Evolutionary conservation across 2,797 vertebrate species (phyloP).

Genomic region (Diplodus sargus): DNA sequence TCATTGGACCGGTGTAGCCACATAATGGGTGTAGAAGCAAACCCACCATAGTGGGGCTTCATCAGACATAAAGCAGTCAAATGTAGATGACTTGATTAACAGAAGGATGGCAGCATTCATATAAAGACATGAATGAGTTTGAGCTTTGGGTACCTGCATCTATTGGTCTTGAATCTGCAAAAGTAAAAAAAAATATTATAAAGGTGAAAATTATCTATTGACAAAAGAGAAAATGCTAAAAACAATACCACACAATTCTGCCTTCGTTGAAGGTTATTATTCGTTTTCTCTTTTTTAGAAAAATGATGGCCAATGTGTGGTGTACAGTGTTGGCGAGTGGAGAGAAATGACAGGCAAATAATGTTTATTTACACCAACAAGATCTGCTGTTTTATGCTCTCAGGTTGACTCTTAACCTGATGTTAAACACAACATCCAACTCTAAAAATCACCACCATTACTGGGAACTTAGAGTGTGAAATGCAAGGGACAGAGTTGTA

Average conservation of each 20-base stretch:
- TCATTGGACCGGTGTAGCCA: too few relatives aligned
- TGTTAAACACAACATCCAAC: neutral
- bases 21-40: neutral
- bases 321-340: too few relatives aligned
- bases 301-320: neutral
- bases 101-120: neutral
- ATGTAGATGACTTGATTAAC: neutral
- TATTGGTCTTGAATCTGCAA: neutral
- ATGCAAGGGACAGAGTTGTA: neutral
- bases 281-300: neutral
- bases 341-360: neutral
- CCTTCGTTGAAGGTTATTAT: too few relatives aligned
- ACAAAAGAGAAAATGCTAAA: too few relatives aligned
- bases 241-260: too few relatives aligned
- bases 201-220: too few relatives aligned
- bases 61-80: slow-evolving; percentile 1
- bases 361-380: neutral
- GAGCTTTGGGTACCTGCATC: neutral
- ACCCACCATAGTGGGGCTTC: neutral
- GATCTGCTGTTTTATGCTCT: too few relatives aligned
- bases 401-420: too few relatives aligned
- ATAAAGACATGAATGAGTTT: neutral
- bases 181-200: neutral
- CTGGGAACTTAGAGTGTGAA: neutral
- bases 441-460: too few relatives aligned